Conservation (phyloP, 2,113 vertebrate species). For the Chloropsis cyanopogon region DNA sequence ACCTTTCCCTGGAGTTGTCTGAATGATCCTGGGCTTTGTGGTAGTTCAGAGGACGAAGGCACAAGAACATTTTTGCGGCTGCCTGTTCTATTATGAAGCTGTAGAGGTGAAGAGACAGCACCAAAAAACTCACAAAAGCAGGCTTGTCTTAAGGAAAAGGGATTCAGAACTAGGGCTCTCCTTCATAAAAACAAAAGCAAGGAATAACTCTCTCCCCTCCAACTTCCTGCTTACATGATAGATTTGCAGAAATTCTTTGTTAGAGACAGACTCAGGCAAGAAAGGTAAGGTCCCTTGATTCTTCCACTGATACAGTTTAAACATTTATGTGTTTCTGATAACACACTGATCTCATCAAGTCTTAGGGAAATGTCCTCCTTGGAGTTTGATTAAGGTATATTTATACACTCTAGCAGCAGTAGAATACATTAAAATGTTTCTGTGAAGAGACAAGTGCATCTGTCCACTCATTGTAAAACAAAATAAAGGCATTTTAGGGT, state of each 20-base stretch:
- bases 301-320: background rate
- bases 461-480: background rate
- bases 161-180: background rate
- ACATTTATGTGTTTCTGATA: background rate
- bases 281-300: background rate
- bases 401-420: background rate
- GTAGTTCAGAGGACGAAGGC: background rate
- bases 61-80: background rate
- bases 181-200: background rate
- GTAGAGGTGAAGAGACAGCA: background rate
- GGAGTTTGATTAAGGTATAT: background rate
- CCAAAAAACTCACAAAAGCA: background rate
- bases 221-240: background rate
- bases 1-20: background rate
- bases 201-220: background rate
- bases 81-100: background rate
- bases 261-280: background rate
- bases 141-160: background rate
- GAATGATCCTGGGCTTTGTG: too few species aligned
- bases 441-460: background rate
- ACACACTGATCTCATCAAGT: background rate
- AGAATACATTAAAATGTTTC: background rate
- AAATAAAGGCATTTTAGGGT: background rate
- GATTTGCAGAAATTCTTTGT: background rate
- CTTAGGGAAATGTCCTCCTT: background rate